A percentile compares a stretch with the other conserved stretches of the same genome.
These are phyloP conservation scores for Leucosticte australis DNA, from an alignment of 2,113 vertebrate genomes.

Conservation along the genomic window DNA sequence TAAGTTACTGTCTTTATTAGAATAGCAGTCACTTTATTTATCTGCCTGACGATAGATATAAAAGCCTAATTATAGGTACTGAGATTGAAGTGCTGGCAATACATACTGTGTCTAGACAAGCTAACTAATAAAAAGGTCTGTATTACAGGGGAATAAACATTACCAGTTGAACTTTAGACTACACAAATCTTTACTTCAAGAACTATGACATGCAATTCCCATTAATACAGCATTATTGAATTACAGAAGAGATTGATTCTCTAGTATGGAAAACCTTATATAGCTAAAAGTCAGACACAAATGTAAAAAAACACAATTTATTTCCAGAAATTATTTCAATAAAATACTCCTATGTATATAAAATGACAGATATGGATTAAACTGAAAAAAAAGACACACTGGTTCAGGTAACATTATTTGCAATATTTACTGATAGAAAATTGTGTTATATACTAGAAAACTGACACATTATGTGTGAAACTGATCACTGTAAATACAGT, in stretches of 20 bases:
- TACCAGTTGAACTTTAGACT: neutral
- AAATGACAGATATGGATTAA: neutral
- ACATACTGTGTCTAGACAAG: neutral
- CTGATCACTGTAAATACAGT: neutral
- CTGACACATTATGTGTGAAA: neutral
- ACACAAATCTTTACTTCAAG: neutral
- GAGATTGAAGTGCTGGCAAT: slow-evolving; percentile 1
- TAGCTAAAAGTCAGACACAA: neutral
- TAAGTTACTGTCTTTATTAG: neutral
- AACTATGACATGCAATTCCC: neutral
- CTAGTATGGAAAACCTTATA: neutral
- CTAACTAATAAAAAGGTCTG: neutral
- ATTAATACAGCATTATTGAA: neutral
- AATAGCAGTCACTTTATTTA: neutral
- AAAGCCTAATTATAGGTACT: slow-evolving; percentile 19
- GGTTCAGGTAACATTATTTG: neutral
- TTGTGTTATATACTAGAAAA: neutral
- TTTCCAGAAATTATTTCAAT: neutral
- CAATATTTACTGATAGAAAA: neutral
- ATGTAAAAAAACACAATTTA: neutral
- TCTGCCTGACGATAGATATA: neutral
- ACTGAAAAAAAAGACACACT: neutral
- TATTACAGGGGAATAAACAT: neutral
- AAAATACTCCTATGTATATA: neutral
- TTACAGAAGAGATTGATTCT: neutral